phyloP scores from a whole-genome alignment of 1,140 invertebrate species.

The Leguminivora glycinivorella region DNA sequence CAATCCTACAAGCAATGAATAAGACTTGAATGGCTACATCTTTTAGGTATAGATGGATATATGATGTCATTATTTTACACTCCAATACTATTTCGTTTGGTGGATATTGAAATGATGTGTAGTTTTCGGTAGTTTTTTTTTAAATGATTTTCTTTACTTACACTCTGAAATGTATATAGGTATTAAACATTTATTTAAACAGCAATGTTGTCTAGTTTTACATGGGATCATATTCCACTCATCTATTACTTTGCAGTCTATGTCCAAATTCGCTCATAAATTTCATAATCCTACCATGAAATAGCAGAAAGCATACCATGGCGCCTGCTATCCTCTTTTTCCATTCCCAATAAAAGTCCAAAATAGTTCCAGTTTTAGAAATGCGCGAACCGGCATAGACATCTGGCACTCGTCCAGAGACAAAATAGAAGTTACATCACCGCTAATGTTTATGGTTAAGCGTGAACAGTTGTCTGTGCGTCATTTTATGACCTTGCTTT shows the following conservation, averaged over 20 bases:
- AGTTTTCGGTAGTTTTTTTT: too few species aligned
- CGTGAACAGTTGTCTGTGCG: slow-evolving; percentile 16
- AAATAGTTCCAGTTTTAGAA: slow-evolving; percentile 21
- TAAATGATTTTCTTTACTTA: too few species aligned
- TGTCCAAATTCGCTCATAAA: not conserved
- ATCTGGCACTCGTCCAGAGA: slow-evolving; percentile 18
- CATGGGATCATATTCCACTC: not conserved
- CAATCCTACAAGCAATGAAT: too few species aligned
- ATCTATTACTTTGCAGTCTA: too few species aligned
- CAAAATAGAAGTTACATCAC: slow-evolving; percentile 27
- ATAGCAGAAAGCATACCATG: not conserved
- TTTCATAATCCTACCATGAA: not conserved
- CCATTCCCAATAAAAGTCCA: slow-evolving; percentile 13
- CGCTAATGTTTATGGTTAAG: slow-evolving; percentile 24
- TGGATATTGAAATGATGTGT: too few species aligned
- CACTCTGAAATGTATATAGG: too few species aligned
- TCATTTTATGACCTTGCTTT: slow-evolving; percentile 22
- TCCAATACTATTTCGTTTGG: too few species aligned
- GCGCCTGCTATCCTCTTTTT: not conserved
- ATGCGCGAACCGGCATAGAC: slow-evolving; percentile 28
- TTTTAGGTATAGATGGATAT: too few species aligned
- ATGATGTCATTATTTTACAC: too few species aligned
- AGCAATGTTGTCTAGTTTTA: too few species aligned
- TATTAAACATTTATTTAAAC: too few species aligned
- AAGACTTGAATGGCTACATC: too few species aligned